Evolutionary conservation across 2,888 invertebrate species (phyloP).

Genomic region (Agrochola lychnidis): DNA sequence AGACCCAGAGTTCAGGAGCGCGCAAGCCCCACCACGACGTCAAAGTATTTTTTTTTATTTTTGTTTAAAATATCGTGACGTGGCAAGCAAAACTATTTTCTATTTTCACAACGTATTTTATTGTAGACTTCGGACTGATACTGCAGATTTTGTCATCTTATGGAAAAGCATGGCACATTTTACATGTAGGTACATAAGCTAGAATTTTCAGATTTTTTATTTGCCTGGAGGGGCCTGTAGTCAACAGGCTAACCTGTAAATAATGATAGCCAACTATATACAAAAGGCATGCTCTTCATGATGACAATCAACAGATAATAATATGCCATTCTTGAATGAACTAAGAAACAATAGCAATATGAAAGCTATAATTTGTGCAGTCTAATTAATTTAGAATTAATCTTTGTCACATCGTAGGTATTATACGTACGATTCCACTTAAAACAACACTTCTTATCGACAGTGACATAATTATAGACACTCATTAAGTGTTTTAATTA

Average conservation of each 20-base stretch:
- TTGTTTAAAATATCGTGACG: not conserved
- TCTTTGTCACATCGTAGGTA: constrained; percentile 5
- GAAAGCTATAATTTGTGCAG: not conserved
- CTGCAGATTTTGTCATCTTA: not conserved
- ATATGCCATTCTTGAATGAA: not conserved
- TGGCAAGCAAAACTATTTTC: not conserved
- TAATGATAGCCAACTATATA: no score
- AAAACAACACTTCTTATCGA: constrained; percentile 15
- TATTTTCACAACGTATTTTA: not conserved
- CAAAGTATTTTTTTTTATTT: no score
- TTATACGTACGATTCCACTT: not conserved
- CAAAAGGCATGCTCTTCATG: not conserved
- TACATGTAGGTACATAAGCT: no score
- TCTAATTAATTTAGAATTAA: constrained; percentile 11
- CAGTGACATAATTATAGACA: constrained; percentile 7
- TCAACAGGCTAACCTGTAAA: no score
- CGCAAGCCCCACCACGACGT: no score
- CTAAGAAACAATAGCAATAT: constrained; percentile 4
- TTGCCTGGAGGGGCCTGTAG: no score
- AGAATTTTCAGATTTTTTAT: no score
- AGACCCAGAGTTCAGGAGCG: no score
- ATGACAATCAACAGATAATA: not conserved
- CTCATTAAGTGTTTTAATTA: not conserved
- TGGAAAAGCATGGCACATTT: not conserved
- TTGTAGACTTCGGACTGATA: not conserved